phyloP scores from a whole-genome alignment of 1,140 invertebrate genomes.

The Euura saliciscinereae region DNA sequence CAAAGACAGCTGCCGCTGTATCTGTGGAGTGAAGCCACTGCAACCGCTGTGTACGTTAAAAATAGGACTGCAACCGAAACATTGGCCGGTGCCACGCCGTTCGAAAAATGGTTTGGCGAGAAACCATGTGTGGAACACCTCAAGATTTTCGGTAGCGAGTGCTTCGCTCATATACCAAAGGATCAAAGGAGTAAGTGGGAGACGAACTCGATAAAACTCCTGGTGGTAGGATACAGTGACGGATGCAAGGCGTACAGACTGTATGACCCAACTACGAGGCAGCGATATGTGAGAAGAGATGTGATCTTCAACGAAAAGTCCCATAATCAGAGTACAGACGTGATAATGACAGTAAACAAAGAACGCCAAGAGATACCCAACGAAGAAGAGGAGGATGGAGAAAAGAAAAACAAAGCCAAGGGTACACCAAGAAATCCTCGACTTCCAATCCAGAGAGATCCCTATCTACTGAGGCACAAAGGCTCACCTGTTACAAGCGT shows the following conservation, averaged over 20 bases:
- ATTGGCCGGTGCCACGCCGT: conserved; percentile 15
- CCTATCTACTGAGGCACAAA: too few species aligned
- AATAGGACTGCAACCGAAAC: conserved; percentile 22
- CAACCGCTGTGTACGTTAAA: conserved; percentile 41
- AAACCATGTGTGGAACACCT: conserved; percentile 39
- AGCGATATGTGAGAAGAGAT: conserved; percentile 36
- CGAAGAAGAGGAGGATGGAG: too few species aligned
- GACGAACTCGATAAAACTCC: conserved; percentile 25
- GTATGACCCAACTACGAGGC: conserved; percentile 31
- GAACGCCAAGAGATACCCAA: too few species aligned
- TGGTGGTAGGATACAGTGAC: conserved; percentile 33
- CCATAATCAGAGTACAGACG: too few species aligned
- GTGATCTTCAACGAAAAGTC: too few species aligned
- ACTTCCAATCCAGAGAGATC: too few species aligned
- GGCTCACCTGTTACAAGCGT: too few species aligned
- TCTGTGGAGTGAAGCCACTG: conserved; percentile 56
- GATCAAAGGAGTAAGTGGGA: conserved; percentile 28
- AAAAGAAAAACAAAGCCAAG: too few species aligned
- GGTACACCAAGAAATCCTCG: too few species aligned
- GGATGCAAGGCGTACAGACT: conserved; percentile 36
- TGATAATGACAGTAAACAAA: too few species aligned
- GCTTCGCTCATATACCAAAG: conserved; percentile 31
- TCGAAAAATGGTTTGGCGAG: conserved; percentile 32
- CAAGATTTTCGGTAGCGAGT: conserved; percentile 37
- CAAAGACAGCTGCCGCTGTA: not conserved